Evolutionary conservation across 2,888 invertebrate genomes (phyloP).

Genomic region (Drosophila pseudotalamancana): DNA sequence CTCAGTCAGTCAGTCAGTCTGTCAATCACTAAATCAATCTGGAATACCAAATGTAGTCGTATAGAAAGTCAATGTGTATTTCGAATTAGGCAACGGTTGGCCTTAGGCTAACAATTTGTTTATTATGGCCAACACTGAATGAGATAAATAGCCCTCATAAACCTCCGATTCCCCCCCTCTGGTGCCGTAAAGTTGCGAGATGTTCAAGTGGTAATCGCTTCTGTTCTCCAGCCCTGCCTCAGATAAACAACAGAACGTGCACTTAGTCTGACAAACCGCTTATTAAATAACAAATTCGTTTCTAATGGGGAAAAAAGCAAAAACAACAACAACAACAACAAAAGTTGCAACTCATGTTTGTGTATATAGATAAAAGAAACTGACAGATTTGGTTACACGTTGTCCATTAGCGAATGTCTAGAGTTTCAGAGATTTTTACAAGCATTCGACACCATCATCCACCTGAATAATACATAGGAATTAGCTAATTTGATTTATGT

Average conservation of each 20-base stretch:
- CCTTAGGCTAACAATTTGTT: conserved; percentile 38
- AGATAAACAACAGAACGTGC: conserved; percentile 16
- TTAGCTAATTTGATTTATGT: conserved; percentile 1
- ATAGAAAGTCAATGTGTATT: not conserved
- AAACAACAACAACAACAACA: not conserved
- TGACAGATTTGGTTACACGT: conserved; percentile 9
- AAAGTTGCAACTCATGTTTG: not conserved
- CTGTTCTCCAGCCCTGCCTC: not conserved
- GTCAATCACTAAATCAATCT: not conserved
- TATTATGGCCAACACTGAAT: conserved; percentile 33
- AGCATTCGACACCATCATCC: not conserved
- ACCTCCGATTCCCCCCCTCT: conserved; percentile 5
- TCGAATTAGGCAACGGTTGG: conserved; percentile 32
- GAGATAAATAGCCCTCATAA: conserved; percentile 47
- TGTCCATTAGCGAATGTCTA: conserved; percentile 6
- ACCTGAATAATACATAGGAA: not conserved
- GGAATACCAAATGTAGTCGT: too few species aligned
- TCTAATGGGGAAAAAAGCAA: too few species aligned
- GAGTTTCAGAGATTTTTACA: conserved; percentile 12
- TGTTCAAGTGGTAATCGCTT: not conserved
- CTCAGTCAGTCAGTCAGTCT: too few species aligned
- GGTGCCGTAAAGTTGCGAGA: not conserved
- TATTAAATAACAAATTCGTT: conserved; percentile 7
- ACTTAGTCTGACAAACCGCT: not conserved
- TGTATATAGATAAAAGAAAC: not conserved